Percentiles rank a stretch among this genome's conserved stretches.
These are phyloP conservation scores for Halcyon senegalensis DNA, from an alignment of 2,113 vertebrate genomes.

Conservation along the genomic window DNA sequence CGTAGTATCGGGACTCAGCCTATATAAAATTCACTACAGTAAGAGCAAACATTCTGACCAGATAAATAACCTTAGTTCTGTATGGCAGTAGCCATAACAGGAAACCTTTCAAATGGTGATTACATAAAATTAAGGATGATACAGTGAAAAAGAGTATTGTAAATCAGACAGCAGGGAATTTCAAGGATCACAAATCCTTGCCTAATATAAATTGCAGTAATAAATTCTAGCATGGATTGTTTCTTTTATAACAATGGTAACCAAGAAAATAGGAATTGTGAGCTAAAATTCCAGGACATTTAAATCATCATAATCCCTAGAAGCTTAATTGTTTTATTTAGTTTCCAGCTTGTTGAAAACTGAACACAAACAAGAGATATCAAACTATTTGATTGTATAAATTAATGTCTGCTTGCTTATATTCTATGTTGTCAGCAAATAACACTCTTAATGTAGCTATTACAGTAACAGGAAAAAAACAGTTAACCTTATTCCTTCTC, in stretches of 20 bases:
- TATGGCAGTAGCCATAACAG: neutral
- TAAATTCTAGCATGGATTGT: neutral
- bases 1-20: neutral
- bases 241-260: slow-evolving; percentile 20
- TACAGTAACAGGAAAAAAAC: neutral
- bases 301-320: neutral
- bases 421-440: neutral
- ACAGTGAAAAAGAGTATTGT: slow-evolving; percentile 25
- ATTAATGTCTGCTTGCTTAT: neutral
- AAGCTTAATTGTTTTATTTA: neutral
- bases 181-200: neutral
- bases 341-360: neutral
- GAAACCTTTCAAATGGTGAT: slow-evolving; percentile 20
- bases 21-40: neutral
- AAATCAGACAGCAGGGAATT: slow-evolving; percentile 26
- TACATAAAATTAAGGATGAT: neutral
- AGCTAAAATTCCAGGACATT: slow-evolving; percentile 4
- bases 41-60: neutral
- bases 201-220: neutral
- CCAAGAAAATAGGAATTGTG: neutral
- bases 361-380: neutral
- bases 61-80: neutral
- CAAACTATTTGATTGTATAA: neutral
- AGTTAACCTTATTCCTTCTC: neutral
- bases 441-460: neutral